Conservation (phyloP, 2,888 invertebrate species). For the Litoditis marina region DNA sequence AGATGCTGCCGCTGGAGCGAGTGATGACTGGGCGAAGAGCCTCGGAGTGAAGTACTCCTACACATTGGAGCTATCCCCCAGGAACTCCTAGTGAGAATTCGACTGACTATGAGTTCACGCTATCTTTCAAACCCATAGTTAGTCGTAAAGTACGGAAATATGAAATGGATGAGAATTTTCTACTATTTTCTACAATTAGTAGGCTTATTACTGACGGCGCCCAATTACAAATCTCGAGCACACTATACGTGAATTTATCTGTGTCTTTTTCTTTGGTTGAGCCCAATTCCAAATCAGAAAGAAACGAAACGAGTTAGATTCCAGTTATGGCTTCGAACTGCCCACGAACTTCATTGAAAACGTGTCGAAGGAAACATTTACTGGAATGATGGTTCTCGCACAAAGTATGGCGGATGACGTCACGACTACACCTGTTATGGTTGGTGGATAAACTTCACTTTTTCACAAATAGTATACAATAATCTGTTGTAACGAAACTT, state of each 20-base stretch:
- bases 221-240: too few relatives aligned
- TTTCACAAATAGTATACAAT: not conserved
- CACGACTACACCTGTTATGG: not conserved
- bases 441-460: not conserved
- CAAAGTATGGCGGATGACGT: not conserved
- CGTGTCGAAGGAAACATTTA: conserved; percentile 34
- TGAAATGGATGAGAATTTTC: not conserved
- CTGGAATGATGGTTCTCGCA: conserved; percentile 21
- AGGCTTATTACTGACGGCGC: too few relatives aligned
- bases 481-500: too few relatives aligned
- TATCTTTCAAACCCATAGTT: too few relatives aligned
- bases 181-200: not conserved
- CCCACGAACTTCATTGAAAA: conserved; percentile 38
- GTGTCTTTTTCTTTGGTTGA: too few relatives aligned
- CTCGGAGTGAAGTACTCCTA: conserved; percentile 55
- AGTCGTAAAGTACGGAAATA: too few relatives aligned
- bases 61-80: conserved; percentile 53
- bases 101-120: not conserved
- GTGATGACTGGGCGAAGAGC: conserved; percentile 55
- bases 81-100: conserved; percentile 23
- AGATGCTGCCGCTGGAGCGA: conserved; percentile 55
- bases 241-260: too few relatives aligned
- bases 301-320: conserved; percentile 5
- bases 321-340: conserved; percentile 38
- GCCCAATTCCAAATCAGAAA: too few relatives aligned